Evolutionary conservation across 2,888 invertebrate species (phyloP).

Genomic region (Callyntrura sp.): DNA sequence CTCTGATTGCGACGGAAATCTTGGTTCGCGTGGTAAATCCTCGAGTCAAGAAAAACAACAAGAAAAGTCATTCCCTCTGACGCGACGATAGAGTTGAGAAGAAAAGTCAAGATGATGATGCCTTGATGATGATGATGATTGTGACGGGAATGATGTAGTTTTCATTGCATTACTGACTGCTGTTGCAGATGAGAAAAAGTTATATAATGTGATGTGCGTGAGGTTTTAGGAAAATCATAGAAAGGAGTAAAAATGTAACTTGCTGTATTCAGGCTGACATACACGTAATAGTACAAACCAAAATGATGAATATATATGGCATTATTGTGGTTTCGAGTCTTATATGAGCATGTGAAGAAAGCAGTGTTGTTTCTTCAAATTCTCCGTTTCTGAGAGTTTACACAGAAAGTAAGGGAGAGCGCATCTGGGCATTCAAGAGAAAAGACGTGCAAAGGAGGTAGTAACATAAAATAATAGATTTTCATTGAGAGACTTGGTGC

Average conservation of each 20-base stretch:
- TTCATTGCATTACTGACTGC: conserved; percentile 18
- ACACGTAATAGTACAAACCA: background rate
- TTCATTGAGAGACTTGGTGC: background rate
- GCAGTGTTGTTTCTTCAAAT: background rate
- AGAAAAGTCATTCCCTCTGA: conserved; percentile 34
- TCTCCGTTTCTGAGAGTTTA: conserved; percentile 2
- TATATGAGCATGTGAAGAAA: background rate
- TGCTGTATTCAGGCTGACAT: background rate
- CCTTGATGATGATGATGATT: conserved; percentile 53
- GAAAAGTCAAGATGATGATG: conserved; percentile 61
- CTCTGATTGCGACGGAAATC: conserved; percentile 26
- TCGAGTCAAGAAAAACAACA: conserved; percentile 51
- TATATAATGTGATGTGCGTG: conserved; percentile 49
- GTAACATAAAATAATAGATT: conserved; percentile 33
- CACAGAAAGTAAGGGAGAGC: background rate
- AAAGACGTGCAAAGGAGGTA: conserved; percentile 7
- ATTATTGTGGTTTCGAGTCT: background rate
- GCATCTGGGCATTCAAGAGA: background rate
- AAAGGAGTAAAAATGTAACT: background rate
- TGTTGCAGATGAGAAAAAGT: conserved; percentile 30
- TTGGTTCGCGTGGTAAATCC: conserved; percentile 67
- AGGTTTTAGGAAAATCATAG: background rate
- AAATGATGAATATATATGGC: conserved; percentile 11
- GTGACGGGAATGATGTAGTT: background rate
- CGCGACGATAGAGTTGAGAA: background rate